These are phyloP conservation scores for Bungarus multicinctus DNA, from an alignment of 2,113 vertebrate genomes.

Conservation along the genomic window DNA sequence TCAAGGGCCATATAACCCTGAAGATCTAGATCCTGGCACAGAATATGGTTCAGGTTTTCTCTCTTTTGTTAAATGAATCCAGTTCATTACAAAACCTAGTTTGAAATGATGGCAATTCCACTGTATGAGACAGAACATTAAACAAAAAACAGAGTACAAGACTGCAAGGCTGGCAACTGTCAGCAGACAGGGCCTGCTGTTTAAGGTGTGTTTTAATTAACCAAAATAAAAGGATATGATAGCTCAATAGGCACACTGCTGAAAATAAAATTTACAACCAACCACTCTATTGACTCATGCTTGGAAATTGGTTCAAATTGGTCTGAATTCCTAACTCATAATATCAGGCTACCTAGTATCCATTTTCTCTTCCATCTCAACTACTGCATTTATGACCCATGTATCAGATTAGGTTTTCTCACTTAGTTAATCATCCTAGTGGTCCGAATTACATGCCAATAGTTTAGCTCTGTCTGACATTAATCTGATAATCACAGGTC, in stretches of 20 bases:
- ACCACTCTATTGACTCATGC: background rate
- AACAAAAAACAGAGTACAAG: background rate
- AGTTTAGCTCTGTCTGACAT: background rate
- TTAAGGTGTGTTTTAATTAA: background rate
- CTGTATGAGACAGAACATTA: background rate
- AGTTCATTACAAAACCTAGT: background rate
- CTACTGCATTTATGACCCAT: background rate
- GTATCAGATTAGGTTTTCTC: background rate
- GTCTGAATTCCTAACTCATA: background rate
- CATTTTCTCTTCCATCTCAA: background rate
- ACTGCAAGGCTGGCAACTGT: background rate
- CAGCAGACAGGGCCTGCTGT: background rate
- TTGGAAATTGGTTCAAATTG: background rate
- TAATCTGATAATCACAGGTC: background rate
- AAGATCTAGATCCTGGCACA: background rate
- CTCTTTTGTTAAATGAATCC: background rate
- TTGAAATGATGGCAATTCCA: background rate
- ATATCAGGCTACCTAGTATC: background rate
- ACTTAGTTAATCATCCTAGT: background rate
- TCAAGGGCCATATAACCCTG: background rate
- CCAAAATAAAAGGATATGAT: background rate
- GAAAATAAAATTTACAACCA: background rate
- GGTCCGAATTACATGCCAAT: background rate
- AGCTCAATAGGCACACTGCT: background rate
- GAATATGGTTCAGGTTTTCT: background rate